Conservation (phyloP, 37 sponge, comb jelly and placozoan genomes). For the Cliona cf. orientalis region DNA sequence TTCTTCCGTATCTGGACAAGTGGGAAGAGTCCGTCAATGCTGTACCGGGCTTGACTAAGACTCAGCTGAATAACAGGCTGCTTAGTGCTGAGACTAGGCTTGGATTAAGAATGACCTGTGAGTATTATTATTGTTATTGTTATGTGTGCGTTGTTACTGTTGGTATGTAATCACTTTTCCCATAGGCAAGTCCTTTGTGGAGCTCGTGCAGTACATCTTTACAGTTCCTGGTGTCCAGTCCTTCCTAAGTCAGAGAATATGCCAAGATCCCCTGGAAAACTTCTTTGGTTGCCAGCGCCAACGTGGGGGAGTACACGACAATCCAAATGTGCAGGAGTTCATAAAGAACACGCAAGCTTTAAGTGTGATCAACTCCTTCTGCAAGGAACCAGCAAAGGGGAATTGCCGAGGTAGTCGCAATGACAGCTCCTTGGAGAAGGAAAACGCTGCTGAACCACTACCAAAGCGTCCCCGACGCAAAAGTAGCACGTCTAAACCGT, state of each 20-base stretch:
- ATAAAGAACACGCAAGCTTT: constrained; percentile 41
- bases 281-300: constrained; percentile 19
- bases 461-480: not conserved
- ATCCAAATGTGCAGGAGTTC: constrained; percentile 39
- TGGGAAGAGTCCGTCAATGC: constrained; percentile 26
- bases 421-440: not conserved
- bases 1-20: constrained; percentile 13
- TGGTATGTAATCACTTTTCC: too few species aligned
- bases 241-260: constrained; percentile 33
- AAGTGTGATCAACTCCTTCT: constrained; percentile 21
- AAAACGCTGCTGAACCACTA: not conserved
- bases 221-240: constrained; percentile 7
- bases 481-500: not conserved
- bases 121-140: not conserved
- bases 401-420: not conserved
- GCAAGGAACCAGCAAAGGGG: constrained; percentile 12
- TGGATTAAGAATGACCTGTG: constrained; percentile 24
- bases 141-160: not conserved
- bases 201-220: constrained; percentile 36
- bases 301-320: constrained; percentile 1
- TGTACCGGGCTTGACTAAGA: not conserved
- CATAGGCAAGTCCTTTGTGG: constrained; percentile 29
- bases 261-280: constrained; percentile 37
- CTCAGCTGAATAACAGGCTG: constrained; percentile 6
- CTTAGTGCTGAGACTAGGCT: constrained; percentile 19